Percentiles rank a stretch among this genome's conserved stretches.
Conservation (phyloP, 2,113 vertebrate species). For the Oreochromis niloticus region DNA sequence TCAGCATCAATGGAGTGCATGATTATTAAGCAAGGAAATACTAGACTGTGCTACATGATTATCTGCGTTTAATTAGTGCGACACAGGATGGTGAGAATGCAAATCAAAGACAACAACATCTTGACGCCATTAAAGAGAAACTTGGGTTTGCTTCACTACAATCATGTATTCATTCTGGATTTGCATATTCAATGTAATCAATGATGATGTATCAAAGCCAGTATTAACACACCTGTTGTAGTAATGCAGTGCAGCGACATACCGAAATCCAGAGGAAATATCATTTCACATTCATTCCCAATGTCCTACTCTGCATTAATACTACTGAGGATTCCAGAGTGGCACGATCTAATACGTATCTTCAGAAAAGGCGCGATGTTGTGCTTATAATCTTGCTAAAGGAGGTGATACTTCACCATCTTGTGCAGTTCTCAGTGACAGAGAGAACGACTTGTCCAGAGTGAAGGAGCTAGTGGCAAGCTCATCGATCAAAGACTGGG, state of each 20-base stretch:
- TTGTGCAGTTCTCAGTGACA: slow-evolving; percentile 43
- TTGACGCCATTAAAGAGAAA: slow-evolving; percentile 32
- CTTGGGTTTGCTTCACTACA: slow-evolving; percentile 6
- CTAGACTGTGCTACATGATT: slow-evolving; percentile 10
- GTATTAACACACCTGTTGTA: slow-evolving; percentile 21
- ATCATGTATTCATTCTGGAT: slow-evolving; percentile 34
- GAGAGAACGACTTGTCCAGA: slow-evolving; percentile 47
- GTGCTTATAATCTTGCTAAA: slow-evolving; percentile 20
- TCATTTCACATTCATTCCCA: not conserved
- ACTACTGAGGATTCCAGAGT: not conserved
- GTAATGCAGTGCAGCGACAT: not conserved
- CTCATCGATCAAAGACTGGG: slow-evolving; percentile 66
- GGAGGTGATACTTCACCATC: slow-evolving; percentile 44
- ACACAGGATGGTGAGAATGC: slow-evolving; percentile 27
- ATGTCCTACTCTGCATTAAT: not conserved
- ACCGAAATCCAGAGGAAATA: slow-evolving; percentile 1
- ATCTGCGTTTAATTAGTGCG: slow-evolving; percentile 24
- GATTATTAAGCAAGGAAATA: slow-evolving; percentile 12
- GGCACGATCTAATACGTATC: not conserved
- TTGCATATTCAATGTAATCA: slow-evolving; percentile 62
- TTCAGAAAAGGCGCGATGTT: not conserved
- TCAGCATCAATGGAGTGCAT: slow-evolving; percentile 10
- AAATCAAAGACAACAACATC: slow-evolving; percentile 42
- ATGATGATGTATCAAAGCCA: not conserved
- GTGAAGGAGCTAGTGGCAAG: slow-evolving; percentile 58